phyloP scores from a whole-genome alignment of 35 echinoderm and acorn worm genomes.

The Anneissia japonica region DNA sequence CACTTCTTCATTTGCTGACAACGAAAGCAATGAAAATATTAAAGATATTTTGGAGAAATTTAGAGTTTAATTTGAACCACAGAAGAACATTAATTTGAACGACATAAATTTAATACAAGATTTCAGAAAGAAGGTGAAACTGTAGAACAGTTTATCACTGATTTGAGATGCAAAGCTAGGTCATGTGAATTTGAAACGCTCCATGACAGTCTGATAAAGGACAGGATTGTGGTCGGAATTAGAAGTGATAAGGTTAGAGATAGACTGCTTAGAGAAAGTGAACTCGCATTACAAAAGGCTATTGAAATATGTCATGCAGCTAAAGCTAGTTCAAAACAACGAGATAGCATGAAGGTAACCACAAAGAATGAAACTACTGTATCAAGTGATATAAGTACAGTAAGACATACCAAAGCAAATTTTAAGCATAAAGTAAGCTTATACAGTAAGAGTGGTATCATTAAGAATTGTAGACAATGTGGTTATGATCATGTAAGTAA shows the following conservation, averaged over 20 bases:
- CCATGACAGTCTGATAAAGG: constrained; percentile 29
- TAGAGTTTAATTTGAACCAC: constrained; percentile 15
- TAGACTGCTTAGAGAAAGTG: constrained; percentile 8
- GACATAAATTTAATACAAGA: constrained; percentile 41
- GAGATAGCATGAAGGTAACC: too few relatives aligned
- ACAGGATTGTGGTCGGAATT: constrained; percentile 29
- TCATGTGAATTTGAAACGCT: constrained; percentile 48
- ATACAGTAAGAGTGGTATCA: too few relatives aligned
- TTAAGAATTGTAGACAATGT: not conserved
- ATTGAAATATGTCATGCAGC: constrained; percentile 36
- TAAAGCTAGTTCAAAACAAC: constrained; percentile 14
- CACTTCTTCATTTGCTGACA: constrained; percentile 15
- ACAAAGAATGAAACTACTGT: too few relatives aligned
- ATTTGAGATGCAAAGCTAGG: constrained; percentile 35
- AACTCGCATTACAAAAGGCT: constrained; percentile 28
- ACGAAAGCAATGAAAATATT: not conserved
- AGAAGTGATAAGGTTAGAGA: constrained; percentile 12
- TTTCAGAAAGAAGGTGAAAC: constrained; percentile 12
- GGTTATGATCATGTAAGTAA: not conserved
- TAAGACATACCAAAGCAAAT: too few relatives aligned
- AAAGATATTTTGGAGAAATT: constrained; percentile 22
- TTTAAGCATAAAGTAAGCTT: too few relatives aligned
- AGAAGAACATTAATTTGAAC: constrained; percentile 48
- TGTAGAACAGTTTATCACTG: constrained; percentile 42
- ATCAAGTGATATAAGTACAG: too few relatives aligned